Percentiles rank a stretch among this genome's conserved stretches.
These are phyloP conservation scores for Holcopasites calliopsidis DNA, from an alignment of 1,140 invertebrate species.

Conservation along the genomic window DNA sequence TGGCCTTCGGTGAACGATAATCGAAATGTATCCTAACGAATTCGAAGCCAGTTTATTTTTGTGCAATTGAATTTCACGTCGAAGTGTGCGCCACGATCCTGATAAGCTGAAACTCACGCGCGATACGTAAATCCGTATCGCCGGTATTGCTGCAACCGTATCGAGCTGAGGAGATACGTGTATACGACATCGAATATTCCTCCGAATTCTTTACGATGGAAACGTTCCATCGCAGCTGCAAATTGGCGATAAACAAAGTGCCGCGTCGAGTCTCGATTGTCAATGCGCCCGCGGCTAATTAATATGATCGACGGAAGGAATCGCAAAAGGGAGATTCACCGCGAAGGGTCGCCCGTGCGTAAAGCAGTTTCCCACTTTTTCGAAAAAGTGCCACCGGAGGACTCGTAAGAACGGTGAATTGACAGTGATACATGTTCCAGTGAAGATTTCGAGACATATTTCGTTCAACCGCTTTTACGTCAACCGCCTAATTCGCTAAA, in stretches of 20 bases:
- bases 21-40: not conserved
- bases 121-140: not conserved
- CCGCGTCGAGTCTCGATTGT: constrained; percentile 21
- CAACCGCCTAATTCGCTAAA: constrained; percentile 7
- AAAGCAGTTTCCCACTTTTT: not conserved
- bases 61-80: not conserved
- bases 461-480: not conserved
- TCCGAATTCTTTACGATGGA: not conserved
- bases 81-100: not conserved
- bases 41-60: not conserved
- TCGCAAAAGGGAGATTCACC: not conserved
- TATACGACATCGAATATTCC: not conserved
- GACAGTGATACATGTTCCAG: not conserved
- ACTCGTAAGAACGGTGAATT: not conserved
- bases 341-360: not conserved
- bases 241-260: constrained; percentile 13
- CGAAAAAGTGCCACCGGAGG: not conserved
- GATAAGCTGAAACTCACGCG: not conserved
- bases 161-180: not conserved
- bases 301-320: constrained; percentile 22
- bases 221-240: not conserved
- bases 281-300: constrained; percentile 4
- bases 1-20: not conserved
- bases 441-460: not conserved
- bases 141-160: constrained; percentile 1